Evolutionary conservation across 2,888 invertebrate genomes (phyloP), one percentile per base, ranked within the genome.

Genomic region (Volucella bombylans): DNA sequence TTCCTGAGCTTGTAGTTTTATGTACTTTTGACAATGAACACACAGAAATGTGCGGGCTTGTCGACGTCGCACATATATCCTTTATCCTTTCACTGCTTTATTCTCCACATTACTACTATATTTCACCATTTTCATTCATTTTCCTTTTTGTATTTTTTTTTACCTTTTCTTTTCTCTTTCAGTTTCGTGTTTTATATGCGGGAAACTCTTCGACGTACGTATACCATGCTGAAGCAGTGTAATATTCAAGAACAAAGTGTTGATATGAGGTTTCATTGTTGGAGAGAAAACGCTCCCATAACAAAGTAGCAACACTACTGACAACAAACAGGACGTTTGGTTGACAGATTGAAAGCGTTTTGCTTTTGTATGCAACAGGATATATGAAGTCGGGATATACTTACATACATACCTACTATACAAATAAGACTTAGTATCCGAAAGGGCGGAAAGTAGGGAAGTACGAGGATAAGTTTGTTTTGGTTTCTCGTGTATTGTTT

Each of bases 1-100:
- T 82, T 82, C 79, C 82, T 47, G 82, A 82, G 79, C 73, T 82
- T 82, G 82, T 82, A 82, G 82, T 82, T 82, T 82, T 82, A 78
- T 82, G 62, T 64, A 15, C 68, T 73, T 82, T 73, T 82, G 79
- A 82, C 67, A 79, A 79, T 64, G 69, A 78, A 72, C 50, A 50
- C 18, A 72, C n/a, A 73, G 15, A 62, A 6, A 6, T 14, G 57
- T 55, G 49, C 45, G 45, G 61, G 71, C n/a, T 18, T 82, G 82
- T 61, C 43, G 61, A 10, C 15, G 23, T 41, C 59, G 50, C 15
- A 39, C 38, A 38, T 8, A 68, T 67, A 38, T 18, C 38, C 54
- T 15, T 50, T 79, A 79, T 82, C 79, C 78, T 79, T 78, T 78
- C 50, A 52, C 59, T 64, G 54, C 50, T 62, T 59, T 67, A 47